Evolutionary conservation across 2,113 vertebrate genomes (phyloP).

Genomic region (Calidris pugnax): DNA sequence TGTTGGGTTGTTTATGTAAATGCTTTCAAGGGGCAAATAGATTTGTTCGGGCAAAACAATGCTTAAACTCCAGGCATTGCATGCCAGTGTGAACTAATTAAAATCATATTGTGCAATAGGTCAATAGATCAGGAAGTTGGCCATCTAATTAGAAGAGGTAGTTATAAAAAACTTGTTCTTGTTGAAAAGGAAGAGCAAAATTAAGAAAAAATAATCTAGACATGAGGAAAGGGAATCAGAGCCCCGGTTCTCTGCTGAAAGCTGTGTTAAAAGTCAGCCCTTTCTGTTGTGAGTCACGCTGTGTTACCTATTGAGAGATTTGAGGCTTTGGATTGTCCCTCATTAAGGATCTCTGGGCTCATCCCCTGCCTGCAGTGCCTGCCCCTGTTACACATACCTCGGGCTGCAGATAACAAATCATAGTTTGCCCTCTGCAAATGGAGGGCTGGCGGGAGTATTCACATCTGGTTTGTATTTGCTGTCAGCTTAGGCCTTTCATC

Average conservation of each 20-base stretch:
- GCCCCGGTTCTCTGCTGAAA: not conserved
- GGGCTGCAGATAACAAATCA: not conserved
- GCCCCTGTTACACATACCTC: not conserved
- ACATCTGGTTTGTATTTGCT: not conserved
- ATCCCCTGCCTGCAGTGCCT: not conserved
- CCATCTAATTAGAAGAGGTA: slow-evolving; percentile 55
- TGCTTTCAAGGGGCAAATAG: not conserved
- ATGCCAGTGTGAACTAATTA: slow-evolving; percentile 54
- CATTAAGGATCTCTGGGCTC: not conserved
- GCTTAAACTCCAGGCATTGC: not conserved
- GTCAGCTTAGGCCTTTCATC: slow-evolving; percentile 44
- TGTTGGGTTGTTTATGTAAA: slow-evolving; percentile 17
- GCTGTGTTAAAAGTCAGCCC: not conserved
- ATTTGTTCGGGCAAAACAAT: slow-evolving; percentile 41
- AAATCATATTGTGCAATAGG: slow-evolving; percentile 60
- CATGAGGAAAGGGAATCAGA: not conserved
- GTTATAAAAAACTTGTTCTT: not conserved
- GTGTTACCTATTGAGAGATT: fast-evolving
- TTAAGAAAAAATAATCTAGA: not conserved
- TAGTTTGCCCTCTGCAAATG: not conserved
- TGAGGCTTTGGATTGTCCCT: not conserved
- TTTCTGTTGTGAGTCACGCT: not conserved
- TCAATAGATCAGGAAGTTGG: slow-evolving; percentile 56
- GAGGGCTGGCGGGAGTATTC: not conserved
- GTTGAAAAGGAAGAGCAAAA: not conserved